Conservation (phyloP, 1,140 invertebrate genomes). For the Penaeus chinensis region DNA sequence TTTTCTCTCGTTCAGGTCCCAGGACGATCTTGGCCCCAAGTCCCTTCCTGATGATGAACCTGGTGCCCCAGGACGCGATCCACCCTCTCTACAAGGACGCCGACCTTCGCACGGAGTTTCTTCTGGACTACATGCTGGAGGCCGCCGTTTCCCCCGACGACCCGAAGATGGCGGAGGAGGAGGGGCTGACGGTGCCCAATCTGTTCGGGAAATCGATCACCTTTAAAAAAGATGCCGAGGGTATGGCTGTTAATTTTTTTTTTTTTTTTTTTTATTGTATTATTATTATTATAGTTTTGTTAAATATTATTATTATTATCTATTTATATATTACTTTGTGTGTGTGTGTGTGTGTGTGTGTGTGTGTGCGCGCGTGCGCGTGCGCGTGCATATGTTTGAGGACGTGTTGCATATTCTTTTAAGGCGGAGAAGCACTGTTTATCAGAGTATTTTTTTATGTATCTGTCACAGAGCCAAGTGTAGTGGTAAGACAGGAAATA, state of each 20-base stretch:
- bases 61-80: conserved; percentile 3
- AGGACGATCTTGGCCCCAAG: neutral
- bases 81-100: conserved; percentile 23
- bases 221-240: conserved; percentile 23
- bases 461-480: no score
- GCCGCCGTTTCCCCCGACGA: conserved; percentile 15
- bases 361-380: no score
- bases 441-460: no score
- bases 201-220: conserved; percentile 22
- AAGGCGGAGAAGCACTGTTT: no score
- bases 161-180: neutral
- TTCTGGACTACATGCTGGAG: conserved; percentile 28
- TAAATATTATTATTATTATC: neutral
- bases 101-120: conserved; percentile 17
- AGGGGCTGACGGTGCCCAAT: conserved; percentile 21
- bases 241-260: neutral
- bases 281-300: neutral
- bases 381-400: no score
- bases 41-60: conserved; percentile 2
- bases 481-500: no score
- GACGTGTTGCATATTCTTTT: no score
- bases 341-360: no score
- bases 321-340: neutral
- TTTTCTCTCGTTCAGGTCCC: neutral
- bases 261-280: no score